phyloP scores from a whole-genome alignment of 2,113 vertebrate genomes.

The Stigmatopora argus region DNA sequence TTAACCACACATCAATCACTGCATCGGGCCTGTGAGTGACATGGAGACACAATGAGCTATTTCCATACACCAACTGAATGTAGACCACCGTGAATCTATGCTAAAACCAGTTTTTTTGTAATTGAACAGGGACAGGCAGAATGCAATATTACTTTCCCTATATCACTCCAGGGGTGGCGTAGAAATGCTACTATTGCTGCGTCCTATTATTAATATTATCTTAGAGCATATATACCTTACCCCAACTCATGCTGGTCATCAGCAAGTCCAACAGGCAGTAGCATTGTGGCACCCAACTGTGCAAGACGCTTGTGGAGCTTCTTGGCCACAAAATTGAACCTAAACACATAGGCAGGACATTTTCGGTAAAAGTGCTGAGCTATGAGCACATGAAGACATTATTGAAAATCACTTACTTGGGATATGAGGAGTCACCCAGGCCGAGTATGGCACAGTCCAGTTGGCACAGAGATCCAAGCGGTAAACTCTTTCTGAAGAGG shows the following conservation, averaged over 20 bases:
- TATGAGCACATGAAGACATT: no score
- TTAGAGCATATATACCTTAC: conserved; percentile 63
- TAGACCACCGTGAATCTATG: no score
- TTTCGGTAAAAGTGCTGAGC: neutral
- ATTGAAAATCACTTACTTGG: conserved; percentile 76
- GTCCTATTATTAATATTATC: neutral
- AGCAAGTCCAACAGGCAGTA: conserved; percentile 78
- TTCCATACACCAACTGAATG: no score
- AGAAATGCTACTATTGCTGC: neutral
- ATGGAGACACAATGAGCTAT: no score
- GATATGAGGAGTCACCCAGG: conserved; percentile 91
- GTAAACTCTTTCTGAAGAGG: conserved; percentile 84
- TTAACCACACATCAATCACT: conserved; percentile 84
- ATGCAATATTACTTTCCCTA: no score
- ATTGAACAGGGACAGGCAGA: no score
- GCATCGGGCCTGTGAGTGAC: conserved; percentile 77
- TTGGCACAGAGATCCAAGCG: conserved; percentile 72
- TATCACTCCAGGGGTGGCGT: no score
- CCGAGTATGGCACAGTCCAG: conserved; percentile 86
- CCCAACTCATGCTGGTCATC: conserved; percentile 94
- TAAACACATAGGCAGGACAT: conserved; percentile 31
- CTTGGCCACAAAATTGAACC: conserved; percentile 97
- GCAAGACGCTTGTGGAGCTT: conserved; percentile 86
- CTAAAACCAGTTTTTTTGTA: no score
- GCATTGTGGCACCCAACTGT: conserved; percentile 78